Evolutionary conservation across 2,797 vertebrate genomes (phyloP), one percentile per base, ranked within the genome.

Genomic region (Sparus aurata): DNA sequence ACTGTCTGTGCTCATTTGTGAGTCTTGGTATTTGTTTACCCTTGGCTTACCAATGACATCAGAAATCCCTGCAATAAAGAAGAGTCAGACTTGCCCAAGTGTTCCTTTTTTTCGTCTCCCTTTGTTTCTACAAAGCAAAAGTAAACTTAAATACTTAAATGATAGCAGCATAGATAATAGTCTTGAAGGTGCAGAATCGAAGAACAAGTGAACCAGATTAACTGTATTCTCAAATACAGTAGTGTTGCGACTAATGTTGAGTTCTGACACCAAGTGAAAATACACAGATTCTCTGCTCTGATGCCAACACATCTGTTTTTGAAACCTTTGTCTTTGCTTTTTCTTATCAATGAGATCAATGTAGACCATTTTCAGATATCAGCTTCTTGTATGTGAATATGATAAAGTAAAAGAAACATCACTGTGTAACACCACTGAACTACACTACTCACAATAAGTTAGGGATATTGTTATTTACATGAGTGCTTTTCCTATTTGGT

Each of bases 1-100:
- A 76, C 71, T 88, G 86, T 91, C 81, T 59, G n/a, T 75, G 78
- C 80, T 90, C 80, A 90, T 90, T 87, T 90, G 78, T 75, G 59
- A 73, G 65, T 69, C 67, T 60, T 73, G 73, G 78, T 62, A 54
- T 84, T 80, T 73, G 25, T 75, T 78, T 81, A 55, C 70, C 78
- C 78, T 60, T 74, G 80, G 69, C 71, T 77, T 85, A 72, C 76
- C 73, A 81, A 66, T 75, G 65, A 63, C 60, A 80, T 66, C 27
- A 75, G 45, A 67, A 65, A 64, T 17, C 71, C 13, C 49, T 57
- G 62, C 55, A 25, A 55, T 69, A 72, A 79, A 34, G 11, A 73
- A 22, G 5, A 70, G 52, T 75, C 47, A 25, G 55, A 20, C 60
- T 23, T 27, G 16, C 65, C 10, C 12, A 25, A 59, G 22, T 66